A percentile compares a stretch with the other conserved stretches of the same genome.
Conservation (phyloP, 2,888 invertebrate species). For the Clusia tigrina region DNA sequence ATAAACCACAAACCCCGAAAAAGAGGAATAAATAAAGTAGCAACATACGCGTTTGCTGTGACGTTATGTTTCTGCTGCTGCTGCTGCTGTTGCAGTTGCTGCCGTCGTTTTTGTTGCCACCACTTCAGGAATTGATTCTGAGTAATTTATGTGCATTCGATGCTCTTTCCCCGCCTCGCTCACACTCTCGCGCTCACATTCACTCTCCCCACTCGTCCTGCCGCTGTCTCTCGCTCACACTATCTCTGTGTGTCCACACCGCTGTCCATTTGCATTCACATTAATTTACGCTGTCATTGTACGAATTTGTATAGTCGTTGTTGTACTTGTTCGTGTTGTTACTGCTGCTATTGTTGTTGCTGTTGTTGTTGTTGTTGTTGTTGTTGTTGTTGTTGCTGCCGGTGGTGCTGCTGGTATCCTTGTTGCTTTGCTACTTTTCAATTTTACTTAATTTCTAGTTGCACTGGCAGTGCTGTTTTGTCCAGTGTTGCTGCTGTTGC, state of each 20-base stretch:
- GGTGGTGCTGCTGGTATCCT: not conserved
- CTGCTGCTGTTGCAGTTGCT: not conserved
- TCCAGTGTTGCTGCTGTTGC: slow-evolving; percentile 14
- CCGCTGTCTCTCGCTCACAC: not conserved
- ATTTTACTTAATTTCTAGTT: slow-evolving; percentile 22
- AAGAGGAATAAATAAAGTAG: not conserved
- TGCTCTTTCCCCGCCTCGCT: not conserved
- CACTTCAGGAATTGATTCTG: slow-evolving; percentile 15
- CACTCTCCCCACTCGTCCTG: not conserved
- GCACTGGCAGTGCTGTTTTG: slow-evolving; percentile 16
- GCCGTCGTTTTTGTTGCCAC: not conserved
- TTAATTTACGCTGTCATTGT: slow-evolving; percentile 28
- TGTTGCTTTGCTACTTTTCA: slow-evolving; percentile 21
- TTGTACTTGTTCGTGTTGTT: slow-evolving; percentile 10
- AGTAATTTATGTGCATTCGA: slow-evolving; percentile 19
- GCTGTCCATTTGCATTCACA: slow-evolving; percentile 25
- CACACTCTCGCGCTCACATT: not conserved
- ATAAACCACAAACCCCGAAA: not conserved
- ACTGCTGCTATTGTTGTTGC: slow-evolving; percentile 11
- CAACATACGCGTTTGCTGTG: not conserved
- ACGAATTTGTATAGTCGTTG: slow-evolving; percentile 24
- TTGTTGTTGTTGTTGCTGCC: slow-evolving; percentile 13
- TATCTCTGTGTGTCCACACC: not conserved
- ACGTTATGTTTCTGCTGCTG: slow-evolving; percentile 5
- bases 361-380: slow-evolving; percentile 10